Evolutionary conservation across 1,140 invertebrate genomes (phyloP).

Genomic region (Halictus rubicundus): DNA sequence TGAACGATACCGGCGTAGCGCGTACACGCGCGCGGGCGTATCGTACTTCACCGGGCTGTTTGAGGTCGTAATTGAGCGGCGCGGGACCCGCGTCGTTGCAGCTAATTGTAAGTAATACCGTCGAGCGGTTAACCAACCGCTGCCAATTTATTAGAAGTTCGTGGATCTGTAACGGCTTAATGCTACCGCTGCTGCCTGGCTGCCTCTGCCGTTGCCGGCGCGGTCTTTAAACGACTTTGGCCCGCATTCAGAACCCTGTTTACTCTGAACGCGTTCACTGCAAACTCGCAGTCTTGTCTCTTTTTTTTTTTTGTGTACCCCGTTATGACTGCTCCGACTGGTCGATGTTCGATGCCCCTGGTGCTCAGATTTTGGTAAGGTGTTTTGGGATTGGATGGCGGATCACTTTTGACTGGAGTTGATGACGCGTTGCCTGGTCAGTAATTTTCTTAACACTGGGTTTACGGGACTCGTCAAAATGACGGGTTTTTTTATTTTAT

Average conservation of each 20-base stretch:
- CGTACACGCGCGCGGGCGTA: conserved; percentile 1
- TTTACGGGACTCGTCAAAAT: too few relatives aligned
- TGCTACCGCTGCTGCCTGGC: neutral
- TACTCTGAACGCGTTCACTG: neutral
- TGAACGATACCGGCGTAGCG: conserved; percentile 45
- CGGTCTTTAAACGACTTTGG: conserved; percentile 50
- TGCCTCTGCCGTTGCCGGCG: neutral
- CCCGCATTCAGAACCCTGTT: conserved; percentile 41
- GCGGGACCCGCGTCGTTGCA: conserved; percentile 27
- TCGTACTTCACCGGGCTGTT: conserved; percentile 30
- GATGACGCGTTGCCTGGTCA: too few relatives aligned
- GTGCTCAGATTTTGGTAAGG: too few relatives aligned
- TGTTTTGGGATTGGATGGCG: too few relatives aligned
- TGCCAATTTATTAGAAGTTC: conserved; percentile 50
- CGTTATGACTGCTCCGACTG: too few relatives aligned
- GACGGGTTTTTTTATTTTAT: too few relatives aligned
- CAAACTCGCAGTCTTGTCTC: too few relatives aligned
- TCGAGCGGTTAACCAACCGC: conserved; percentile 35
- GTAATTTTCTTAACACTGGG: too few relatives aligned
- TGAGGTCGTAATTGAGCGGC: conserved; percentile 46
- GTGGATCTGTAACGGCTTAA: conserved; percentile 48
- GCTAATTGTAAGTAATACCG: conserved; percentile 51
- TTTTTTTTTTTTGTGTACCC: too few relatives aligned
- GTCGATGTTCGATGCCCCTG: too few relatives aligned
- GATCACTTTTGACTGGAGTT: too few relatives aligned